Conservation (phyloP, 2,888 invertebrate genomes). For the Apantesis nais region DNA sequence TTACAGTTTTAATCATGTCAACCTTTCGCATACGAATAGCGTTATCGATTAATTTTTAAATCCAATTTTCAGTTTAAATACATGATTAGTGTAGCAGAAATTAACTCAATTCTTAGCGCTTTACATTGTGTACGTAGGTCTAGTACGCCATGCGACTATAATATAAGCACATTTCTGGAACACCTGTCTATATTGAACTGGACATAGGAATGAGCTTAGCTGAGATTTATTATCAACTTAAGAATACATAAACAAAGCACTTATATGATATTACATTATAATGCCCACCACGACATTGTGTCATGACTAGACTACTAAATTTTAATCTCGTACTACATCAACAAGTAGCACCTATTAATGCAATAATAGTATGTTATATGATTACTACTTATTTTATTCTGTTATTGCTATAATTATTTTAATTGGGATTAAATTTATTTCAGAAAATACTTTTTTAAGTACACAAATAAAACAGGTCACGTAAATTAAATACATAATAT, state of each 20-base stretch:
- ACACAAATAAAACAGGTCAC: slow-evolving; percentile 36
- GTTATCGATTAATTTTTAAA: neutral
- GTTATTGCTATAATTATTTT: slow-evolving; percentile 43
- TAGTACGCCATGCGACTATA: neutral
- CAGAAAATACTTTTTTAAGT: slow-evolving; percentile 38
- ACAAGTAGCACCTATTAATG: slow-evolving; percentile 41
- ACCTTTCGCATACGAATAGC: neutral
- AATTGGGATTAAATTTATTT: slow-evolving; percentile 46
- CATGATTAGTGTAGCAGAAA: neutral
- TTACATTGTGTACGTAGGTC: neutral
- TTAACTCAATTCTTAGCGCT: neutral
- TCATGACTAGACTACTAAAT: slow-evolving; percentile 48
- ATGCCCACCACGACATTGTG: slow-evolving; percentile 34
- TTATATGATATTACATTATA: slow-evolving; percentile 34
- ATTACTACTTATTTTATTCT: slow-evolving; percentile 44
- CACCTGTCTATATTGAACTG: neutral
- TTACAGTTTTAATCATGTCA: neutral
- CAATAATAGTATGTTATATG: slow-evolving; percentile 43
- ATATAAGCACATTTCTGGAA: neutral
- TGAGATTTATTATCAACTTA: slow-evolving; percentile 8
- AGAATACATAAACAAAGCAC: slow-evolving; percentile 21
- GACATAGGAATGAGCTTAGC: neutral
- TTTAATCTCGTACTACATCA: slow-evolving; percentile 36
- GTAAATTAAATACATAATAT: slow-evolving; percentile 42
- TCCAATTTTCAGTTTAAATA: neutral